A percentile compares a stretch with the other conserved stretches of the same genome.
phyloP scores from a whole-genome alignment of 1,140 invertebrate species.

The Daktulosphaira vitifoliae region DNA sequence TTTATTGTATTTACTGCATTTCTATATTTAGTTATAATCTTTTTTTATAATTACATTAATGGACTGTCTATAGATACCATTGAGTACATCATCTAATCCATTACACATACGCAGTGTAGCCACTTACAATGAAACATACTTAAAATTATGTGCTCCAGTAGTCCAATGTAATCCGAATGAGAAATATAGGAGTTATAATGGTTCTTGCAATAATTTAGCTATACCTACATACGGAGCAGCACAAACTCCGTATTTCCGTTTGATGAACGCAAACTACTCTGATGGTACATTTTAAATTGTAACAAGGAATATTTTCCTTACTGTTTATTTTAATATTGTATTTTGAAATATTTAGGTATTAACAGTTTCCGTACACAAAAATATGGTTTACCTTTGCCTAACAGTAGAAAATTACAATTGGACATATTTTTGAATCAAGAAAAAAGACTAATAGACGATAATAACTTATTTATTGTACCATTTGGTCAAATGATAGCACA shows the following conservation, averaged over 20 bases:
- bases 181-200: slow-evolving; percentile 67
- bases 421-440: not conserved
- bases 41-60: no score
- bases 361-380: not conserved
- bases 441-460: not conserved
- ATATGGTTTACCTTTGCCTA: not conserved
- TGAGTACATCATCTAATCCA: no score
- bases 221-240: slow-evolving; percentile 64
- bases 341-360: not conserved
- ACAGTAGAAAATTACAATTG: not conserved
- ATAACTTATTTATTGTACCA: slow-evolving; percentile 7
- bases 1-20: no score
- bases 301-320: no score
- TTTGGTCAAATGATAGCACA: slow-evolving; percentile 9
- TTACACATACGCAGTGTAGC: not conserved
- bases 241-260: slow-evolving; percentile 60
- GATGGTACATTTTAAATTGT: slow-evolving; percentile 53
- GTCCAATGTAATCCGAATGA: slow-evolving; percentile 46
- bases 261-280: slow-evolving; percentile 69
- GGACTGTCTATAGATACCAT: no score
- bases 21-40: no score
- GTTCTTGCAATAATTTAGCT: slow-evolving; percentile 73
- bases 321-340: no score
- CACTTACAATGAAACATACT: not conserved
- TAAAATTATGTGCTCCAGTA: slow-evolving; percentile 2